phyloP scores from a whole-genome alignment of 2,888 invertebrate species.

The Spisula solida region DNA sequence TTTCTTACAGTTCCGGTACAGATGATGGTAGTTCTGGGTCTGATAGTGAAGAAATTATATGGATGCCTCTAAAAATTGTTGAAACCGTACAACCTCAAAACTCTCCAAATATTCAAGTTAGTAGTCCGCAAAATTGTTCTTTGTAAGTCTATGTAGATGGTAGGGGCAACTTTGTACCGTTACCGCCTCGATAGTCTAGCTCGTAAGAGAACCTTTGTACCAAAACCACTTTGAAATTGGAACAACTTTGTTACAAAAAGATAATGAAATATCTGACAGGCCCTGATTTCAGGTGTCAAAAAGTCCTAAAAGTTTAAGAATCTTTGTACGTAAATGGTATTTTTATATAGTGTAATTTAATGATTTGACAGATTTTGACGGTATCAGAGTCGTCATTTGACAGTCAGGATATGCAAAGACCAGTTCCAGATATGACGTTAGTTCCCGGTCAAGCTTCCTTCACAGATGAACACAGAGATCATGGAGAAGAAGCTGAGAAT shows the following conservation, averaged over 20 bases:
- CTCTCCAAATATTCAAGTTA: constrained; percentile 12
- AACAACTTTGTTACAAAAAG: too few relatives aligned
- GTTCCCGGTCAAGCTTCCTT: neutral
- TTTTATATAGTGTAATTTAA: too few relatives aligned
- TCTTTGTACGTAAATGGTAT: too few relatives aligned
- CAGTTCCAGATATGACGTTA: constrained; percentile 1
- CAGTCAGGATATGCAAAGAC: neutral
- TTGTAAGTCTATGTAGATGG: neutral
- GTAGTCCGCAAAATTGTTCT: neutral
- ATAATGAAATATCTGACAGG: too few relatives aligned
- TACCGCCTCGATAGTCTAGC: too few relatives aligned
- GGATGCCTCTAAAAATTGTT: constrained; percentile 33
- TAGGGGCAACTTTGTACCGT: too few relatives aligned
- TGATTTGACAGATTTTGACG: neutral
- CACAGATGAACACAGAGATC: neutral
- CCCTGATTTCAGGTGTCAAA: too few relatives aligned
- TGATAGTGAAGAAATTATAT: constrained; percentile 31
- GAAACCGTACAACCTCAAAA: constrained; percentile 7
- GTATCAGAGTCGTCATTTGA: constrained; percentile 11
- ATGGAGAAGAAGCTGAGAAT: neutral
- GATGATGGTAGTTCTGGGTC: neutral
- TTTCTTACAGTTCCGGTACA: neutral
- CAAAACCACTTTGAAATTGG: too few relatives aligned
- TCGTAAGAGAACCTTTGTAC: too few relatives aligned
- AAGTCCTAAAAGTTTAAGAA: too few relatives aligned